Base-by-base conservation (phyloP, 2,888 invertebrate species). In the Tromatobia lineatoria region DNA sequence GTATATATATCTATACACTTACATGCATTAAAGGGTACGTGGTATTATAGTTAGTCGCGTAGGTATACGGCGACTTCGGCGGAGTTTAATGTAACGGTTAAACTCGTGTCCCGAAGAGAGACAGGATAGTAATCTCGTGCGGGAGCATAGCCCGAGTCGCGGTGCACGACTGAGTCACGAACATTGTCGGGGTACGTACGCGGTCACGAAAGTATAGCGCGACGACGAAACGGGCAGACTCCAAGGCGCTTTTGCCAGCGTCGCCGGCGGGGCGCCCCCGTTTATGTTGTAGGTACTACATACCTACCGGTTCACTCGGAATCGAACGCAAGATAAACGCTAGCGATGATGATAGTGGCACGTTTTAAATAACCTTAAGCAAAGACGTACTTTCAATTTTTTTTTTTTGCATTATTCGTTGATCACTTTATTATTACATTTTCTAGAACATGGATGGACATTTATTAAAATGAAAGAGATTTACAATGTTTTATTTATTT, bases 21-120 rank as follows among this genome's bases (percentile, higher is more conserved):
- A n/a, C 18, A 18, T 38, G 52, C n/a, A 1, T 10, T 18, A 42
- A 71, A 71, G 42, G 57, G 54, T 57, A 71, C 71, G 57, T 57
- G 47, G 59, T 47, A 59, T 71, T 71, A 45, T 25, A 73, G 59
- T 59, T 45, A 15, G 20, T 18, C 34, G 20, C 69, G 70, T 34
- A 38, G 38, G 70, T 59, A 38, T 61, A 61, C 13, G 50, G 42
- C 66, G 69, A 66, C 74, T 88, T 87, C 87, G 86, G 81, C 78
- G 77, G 87, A 89, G 88, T 90, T 92, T 90, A 90, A 90, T 84
- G 89, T 90, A 90, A 90, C 89, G 90, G 90, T 91, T 87, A 87
- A 89, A 90, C 89, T 90, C 87, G 88, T 88, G 89, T 88, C 87
- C 86, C 87, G 88, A 89, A 88, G 90, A 91, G 91, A 75, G 75